Conservation (phyloP, 2,888 invertebrate genomes). For the Willowsia nigromaculata region DNA sequence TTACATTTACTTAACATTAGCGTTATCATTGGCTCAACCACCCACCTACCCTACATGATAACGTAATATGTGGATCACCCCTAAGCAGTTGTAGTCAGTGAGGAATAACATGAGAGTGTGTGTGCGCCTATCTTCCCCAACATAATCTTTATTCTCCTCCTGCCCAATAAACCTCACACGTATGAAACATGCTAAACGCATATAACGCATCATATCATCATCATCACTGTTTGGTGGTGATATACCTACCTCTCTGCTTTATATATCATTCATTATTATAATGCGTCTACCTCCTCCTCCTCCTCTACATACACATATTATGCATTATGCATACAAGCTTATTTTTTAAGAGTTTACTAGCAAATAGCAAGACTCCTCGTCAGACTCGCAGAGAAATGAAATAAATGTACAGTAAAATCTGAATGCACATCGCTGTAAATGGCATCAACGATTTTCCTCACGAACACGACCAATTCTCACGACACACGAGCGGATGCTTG, state of each 20-base stretch:
- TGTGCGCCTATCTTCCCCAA: background rate
- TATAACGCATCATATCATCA: background rate
- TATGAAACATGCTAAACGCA: background rate
- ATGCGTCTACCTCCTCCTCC: too few species aligned
- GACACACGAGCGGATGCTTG: background rate
- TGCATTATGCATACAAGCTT: background rate
- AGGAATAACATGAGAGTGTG: too few species aligned
- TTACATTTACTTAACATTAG: too few species aligned
- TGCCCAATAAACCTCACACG: background rate
- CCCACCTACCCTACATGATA: background rate
- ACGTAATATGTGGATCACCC: too few species aligned
- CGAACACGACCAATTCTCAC: background rate
- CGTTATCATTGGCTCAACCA: background rate
- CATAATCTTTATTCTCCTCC: constrained; percentile 33
- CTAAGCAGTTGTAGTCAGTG: too few species aligned
- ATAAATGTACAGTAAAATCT: background rate
- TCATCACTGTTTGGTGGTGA: background rate
- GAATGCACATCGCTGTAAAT: background rate
- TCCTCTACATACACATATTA: background rate
- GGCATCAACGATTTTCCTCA: background rate
- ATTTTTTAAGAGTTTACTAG: background rate
- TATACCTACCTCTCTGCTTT: too few species aligned
- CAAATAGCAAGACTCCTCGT: background rate
- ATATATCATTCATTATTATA: background rate
- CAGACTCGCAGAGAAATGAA: too few species aligned